Evolutionary conservation across 2,888 invertebrate genomes (phyloP).

Genomic region (Diaperis boleti): DNA sequence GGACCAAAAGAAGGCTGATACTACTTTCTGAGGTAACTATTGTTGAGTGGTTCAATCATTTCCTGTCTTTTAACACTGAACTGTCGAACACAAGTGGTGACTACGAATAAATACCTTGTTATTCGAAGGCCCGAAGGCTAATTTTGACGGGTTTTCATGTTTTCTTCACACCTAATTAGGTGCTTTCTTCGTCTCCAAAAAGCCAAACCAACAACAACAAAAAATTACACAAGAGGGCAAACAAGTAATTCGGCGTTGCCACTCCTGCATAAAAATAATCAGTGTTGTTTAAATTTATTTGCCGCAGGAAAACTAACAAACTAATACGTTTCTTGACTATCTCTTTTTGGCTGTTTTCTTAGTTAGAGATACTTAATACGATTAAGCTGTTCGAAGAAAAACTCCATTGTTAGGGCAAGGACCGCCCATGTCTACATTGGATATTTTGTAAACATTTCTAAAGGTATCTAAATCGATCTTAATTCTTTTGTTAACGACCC

Average conservation of each 20-base stretch:
- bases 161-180: slow-evolving; percentile 26
- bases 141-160: slow-evolving; percentile 21
- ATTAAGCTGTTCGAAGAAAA: slow-evolving; percentile 20
- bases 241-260: no score
- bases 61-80: slow-evolving; percentile 34
- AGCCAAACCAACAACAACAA: background rate
- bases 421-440: slow-evolving; percentile 32
- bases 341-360: background rate
- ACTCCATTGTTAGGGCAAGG: slow-evolving; percentile 3
- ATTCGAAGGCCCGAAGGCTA: slow-evolving; percentile 2
- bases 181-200: background rate
- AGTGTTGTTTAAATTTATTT: no score
- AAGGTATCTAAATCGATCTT: slow-evolving; percentile 35
- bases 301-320: no score
- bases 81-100: slow-evolving; percentile 34
- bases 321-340: background rate
- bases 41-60: slow-evolving; percentile 33
- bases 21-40: slow-evolving; percentile 27
- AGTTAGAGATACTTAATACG: slow-evolving; percentile 20
- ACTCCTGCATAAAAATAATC: no score
- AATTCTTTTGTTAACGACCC: slow-evolving; percentile 37
- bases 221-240: no score
- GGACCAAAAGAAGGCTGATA: slow-evolving; percentile 20
- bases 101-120: slow-evolving; percentile 28
- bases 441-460: slow-evolving; percentile 36